These are phyloP conservation scores for Rotaria sp. DNA, from an alignment of 2,888 invertebrate species.

Conservation along the genomic window DNA sequence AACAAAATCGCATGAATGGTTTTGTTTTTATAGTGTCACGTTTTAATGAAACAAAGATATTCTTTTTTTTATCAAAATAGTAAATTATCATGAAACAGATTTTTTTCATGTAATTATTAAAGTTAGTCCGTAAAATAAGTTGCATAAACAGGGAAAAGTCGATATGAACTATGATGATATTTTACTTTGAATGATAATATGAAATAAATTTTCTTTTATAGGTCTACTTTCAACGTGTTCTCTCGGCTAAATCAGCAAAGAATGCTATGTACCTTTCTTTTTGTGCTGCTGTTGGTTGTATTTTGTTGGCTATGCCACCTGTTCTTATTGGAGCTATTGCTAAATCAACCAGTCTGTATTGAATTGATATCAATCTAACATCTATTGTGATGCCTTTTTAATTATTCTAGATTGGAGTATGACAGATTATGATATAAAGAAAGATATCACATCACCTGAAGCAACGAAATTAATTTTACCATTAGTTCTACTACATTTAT, in stretches of 20 bases:
- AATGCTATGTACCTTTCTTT: conserved; percentile 88
- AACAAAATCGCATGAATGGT: not conserved
- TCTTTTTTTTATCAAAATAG: too few relatives aligned
- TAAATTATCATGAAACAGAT: too few relatives aligned
- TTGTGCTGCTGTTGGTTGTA: conserved; percentile 87
- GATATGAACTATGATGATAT: too few relatives aligned
- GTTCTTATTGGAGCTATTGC: conserved; percentile 94
- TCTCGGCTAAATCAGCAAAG: conserved; percentile 83
- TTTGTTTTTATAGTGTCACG: not conserved
- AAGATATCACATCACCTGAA: conserved; percentile 50
- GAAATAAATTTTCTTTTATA: conserved; percentile 49
- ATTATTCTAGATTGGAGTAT: conserved; percentile 77
- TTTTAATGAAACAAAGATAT: too few relatives aligned
- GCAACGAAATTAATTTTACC: conserved; percentile 84
- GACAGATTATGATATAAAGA: conserved; percentile 66
- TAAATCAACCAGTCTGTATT: conserved; percentile 72
- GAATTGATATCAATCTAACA: not conserved
- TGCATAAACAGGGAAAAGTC: too few relatives aligned
- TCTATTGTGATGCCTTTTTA: not conserved
- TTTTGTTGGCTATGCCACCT: conserved; percentile 92
- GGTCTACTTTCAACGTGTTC: conserved; percentile 89
- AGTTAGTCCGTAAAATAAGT: too few relatives aligned
- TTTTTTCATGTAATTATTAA: too few relatives aligned
- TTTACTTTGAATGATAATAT: too few relatives aligned
- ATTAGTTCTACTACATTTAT: conserved; percentile 88